These are phyloP conservation scores for Heteronetta atricapilla DNA, from an alignment of 2,113 vertebrate genomes.

Conservation along the genomic window DNA sequence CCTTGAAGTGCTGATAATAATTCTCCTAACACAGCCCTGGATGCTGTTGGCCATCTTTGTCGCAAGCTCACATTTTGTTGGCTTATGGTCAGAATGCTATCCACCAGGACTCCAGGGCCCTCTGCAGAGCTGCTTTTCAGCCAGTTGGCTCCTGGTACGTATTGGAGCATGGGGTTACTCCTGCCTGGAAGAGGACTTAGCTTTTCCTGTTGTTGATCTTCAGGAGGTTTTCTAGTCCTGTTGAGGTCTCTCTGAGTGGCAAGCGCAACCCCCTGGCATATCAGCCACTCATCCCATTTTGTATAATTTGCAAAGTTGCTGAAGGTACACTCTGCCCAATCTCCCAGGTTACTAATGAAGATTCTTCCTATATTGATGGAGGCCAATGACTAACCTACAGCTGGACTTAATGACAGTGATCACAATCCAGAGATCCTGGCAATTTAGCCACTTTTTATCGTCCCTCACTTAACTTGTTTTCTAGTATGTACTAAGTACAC, in stretches of 20 bases:
- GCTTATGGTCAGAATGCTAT: neutral
- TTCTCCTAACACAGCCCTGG: neutral
- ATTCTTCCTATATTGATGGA: rapidly evolving
- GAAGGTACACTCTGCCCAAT: neutral
- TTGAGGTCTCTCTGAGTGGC: neutral
- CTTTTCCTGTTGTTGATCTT: neutral
- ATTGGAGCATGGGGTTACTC: neutral
- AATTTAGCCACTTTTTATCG: neutral
- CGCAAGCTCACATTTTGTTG: neutral
- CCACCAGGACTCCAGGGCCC: neutral
- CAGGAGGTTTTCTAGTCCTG: neutral
- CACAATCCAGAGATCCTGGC: neutral
- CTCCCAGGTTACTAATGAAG: neutral
- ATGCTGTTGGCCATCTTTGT: neutral
- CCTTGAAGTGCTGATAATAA: neutral
- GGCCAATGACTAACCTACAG: neutral
- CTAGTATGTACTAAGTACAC: too few species aligned
- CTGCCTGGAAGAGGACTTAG: neutral
- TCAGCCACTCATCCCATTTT: neutral
- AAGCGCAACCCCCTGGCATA: neutral
- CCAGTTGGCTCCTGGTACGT: neutral
- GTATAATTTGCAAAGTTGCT: neutral
- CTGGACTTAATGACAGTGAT: too few species aligned
- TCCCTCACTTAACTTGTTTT: neutral
- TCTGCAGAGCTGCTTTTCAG: neutral